Conservation (phyloP, 1,140 invertebrate species). For the Polypedilum vanderplanki region DNA sequence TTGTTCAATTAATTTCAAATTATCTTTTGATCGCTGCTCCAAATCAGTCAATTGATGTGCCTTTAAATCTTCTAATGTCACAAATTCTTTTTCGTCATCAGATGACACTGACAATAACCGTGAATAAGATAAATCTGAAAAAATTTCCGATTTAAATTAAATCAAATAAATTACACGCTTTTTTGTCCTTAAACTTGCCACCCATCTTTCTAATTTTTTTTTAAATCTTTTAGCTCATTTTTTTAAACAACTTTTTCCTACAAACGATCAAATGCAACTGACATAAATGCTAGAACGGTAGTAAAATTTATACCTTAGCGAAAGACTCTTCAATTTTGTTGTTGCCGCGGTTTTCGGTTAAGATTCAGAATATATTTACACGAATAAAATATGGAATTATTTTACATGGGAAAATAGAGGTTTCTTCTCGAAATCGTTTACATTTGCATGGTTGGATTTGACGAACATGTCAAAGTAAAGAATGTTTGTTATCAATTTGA, state of each 20-base stretch:
- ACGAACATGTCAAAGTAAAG: too few species aligned
- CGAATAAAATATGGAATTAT: not conserved
- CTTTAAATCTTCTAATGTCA: constrained; percentile 40
- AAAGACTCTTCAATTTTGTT: not conserved
- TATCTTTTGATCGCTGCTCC: constrained; percentile 34
- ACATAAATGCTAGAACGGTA: not conserved
- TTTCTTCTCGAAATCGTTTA: too few species aligned
- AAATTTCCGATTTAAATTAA: constrained; percentile 35
- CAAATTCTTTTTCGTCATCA: constrained; percentile 35
- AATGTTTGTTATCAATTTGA: too few species aligned
- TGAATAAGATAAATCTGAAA: constrained; percentile 39
- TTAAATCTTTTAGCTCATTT: not conserved
- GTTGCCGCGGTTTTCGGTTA: not conserved
- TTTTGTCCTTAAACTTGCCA: not conserved
- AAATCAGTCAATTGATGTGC: constrained; percentile 31
- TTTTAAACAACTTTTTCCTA: not conserved
- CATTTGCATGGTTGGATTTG: too few species aligned
- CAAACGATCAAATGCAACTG: constrained; percentile 10
- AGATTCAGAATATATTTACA: not conserved
- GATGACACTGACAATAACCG: constrained; percentile 37
- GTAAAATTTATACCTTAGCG: not conserved
- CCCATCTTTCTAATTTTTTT: not conserved
- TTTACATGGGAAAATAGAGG: not conserved
- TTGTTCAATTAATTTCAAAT: not conserved
- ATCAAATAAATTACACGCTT: constrained; percentile 33